phyloP scores from a whole-genome alignment of 2,797 vertebrate genomes.

The Melanotaenia boesemani region DNA sequence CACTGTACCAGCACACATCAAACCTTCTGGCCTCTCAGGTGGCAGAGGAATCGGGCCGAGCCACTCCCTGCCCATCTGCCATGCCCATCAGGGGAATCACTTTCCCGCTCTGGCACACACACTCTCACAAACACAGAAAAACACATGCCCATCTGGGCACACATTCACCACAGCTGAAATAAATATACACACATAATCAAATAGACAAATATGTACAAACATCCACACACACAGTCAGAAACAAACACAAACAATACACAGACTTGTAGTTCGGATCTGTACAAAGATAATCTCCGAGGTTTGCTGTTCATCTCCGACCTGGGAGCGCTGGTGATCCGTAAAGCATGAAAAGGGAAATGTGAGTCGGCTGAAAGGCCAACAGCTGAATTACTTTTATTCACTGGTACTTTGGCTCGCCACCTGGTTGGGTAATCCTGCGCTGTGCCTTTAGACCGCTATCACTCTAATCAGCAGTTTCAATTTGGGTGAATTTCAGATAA shows the following conservation, averaged over 20 bases:
- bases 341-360: constrained; percentile 11
- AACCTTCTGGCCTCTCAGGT: constrained; percentile 39
- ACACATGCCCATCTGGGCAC: constrained; percentile 6
- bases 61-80: constrained; percentile 64
- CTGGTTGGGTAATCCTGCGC: constrained; percentile 61
- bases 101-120: constrained; percentile 24
- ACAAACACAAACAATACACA: constrained; percentile 15
- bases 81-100: constrained; percentile 40
- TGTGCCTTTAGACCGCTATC: constrained; percentile 26
- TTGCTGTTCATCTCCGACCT: constrained; percentile 29
- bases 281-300: constrained; percentile 34
- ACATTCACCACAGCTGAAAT: neutral
- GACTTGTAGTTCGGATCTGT: constrained; percentile 2
- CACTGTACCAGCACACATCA: constrained; percentile 10
- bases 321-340: constrained; percentile 2
- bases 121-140: constrained; percentile 16
- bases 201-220: constrained; percentile 45
- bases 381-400: constrained; percentile 51
- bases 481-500: constrained; percentile 57
- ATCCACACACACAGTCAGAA: neutral
- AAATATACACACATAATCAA: constrained; percentile 27
- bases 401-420: constrained; percentile 59
- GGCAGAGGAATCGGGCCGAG: constrained; percentile 22
- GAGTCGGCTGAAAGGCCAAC: constrained; percentile 46
- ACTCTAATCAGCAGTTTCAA: constrained; percentile 48